Conservation (phyloP, 2,797 vertebrate genomes). For the Takifugu ocellatus region DNA sequence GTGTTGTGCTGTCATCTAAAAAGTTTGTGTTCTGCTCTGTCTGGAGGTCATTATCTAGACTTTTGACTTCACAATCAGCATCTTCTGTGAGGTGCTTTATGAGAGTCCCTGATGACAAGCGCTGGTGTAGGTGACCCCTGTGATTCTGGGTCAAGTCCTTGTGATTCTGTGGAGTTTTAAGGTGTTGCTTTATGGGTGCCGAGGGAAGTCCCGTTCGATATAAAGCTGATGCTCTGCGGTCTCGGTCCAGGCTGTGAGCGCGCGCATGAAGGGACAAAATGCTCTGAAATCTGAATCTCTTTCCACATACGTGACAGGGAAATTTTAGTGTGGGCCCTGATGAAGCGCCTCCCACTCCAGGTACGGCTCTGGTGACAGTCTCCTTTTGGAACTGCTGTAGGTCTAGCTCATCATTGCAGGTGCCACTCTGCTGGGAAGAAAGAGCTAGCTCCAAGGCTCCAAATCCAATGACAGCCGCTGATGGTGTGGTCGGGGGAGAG, state of each 20-base stretch:
- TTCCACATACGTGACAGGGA: constrained; percentile 88
- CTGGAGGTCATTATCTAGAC: constrained; percentile 63
- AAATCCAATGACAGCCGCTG: constrained; percentile 65
- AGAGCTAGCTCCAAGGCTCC: constrained; percentile 77
- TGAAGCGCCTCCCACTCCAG: constrained; percentile 56
- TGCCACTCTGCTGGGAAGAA: constrained; percentile 73
- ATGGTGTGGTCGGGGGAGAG: constrained; percentile 68
- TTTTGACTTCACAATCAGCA: constrained; percentile 61
- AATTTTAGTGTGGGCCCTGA: constrained; percentile 75
- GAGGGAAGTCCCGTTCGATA: constrained; percentile 66
- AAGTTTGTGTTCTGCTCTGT: constrained; percentile 57
- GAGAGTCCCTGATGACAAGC: constrained; percentile 57
- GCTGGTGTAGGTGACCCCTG: constrained; percentile 52
- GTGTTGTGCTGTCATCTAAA: constrained; percentile 63
- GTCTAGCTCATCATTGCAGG: constrained; percentile 80
- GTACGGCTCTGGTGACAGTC: constrained; percentile 50
- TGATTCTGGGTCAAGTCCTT: constrained; percentile 61
- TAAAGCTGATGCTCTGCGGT: constrained; percentile 71
- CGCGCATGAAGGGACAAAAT: constrained; percentile 89
- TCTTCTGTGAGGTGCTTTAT: constrained; percentile 76
- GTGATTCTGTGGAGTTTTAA: constrained; percentile 76
- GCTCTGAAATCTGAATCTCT: constrained; percentile 92
- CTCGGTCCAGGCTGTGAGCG: constrained; percentile 82
- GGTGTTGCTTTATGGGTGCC: constrained; percentile 63
- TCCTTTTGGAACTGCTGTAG: constrained; percentile 86